Percentiles rank a stretch among this genome's conserved stretches.
phyloP scores from a whole-genome alignment of 2,797 vertebrate genomes.

The Cynodonichthys magdalenae region DNA sequence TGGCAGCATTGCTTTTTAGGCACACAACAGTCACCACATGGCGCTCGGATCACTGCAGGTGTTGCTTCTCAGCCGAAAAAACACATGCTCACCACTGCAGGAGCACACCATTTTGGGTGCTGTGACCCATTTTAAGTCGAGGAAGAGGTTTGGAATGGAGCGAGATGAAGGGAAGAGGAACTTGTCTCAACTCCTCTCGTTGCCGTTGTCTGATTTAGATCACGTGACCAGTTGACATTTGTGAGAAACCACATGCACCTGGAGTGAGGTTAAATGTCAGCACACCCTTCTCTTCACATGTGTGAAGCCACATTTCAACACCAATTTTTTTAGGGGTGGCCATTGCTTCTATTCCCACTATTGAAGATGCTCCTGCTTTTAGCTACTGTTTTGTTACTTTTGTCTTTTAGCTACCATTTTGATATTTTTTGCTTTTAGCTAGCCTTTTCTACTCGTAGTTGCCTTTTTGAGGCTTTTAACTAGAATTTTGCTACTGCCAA shows the following conservation, averaged over 20 bases:
- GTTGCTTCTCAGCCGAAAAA: constrained; percentile 39
- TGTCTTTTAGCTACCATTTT: no score
- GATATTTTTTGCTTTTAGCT: no score
- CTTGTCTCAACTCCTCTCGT: constrained; percentile 69
- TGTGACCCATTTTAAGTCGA: constrained; percentile 62
- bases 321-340: no score
- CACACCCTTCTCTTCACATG: constrained; percentile 36
- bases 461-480: no score
- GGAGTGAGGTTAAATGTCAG: constrained; percentile 90
- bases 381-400: no score
- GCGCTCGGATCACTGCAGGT: constrained; percentile 59
- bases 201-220: constrained; percentile 79
- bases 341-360: no score
- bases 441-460: no score
- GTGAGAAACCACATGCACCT: constrained; percentile 92
- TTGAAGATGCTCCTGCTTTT: no score
- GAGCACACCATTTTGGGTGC: constrained; percentile 38
- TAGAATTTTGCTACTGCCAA: no score
- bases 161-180: constrained; percentile 42
- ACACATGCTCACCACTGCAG: constrained; percentile 3
- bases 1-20: constrained; percentile 29
- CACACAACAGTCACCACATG: constrained; percentile 43
- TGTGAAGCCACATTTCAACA: constrained; percentile 38
- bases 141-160: constrained; percentile 35
- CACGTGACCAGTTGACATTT: constrained; percentile 88